Conservation (phyloP, 1,140 invertebrate species). For the Philotrypesis tridentata region DNA sequence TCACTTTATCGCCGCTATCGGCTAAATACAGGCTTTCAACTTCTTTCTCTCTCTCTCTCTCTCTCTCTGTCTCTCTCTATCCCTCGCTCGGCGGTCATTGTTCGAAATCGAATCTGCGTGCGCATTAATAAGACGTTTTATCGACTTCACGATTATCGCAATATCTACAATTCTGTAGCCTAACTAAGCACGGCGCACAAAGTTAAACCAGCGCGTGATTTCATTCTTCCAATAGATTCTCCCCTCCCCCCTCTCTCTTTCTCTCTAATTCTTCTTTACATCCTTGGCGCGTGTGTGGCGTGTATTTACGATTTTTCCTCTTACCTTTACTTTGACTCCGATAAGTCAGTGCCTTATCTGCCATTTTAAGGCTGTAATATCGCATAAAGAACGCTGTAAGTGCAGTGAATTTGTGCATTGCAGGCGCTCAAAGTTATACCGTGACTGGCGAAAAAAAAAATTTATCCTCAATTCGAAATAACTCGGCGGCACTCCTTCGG, state of each 20-base stretch:
- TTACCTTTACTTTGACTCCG: not conserved
- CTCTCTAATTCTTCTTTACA: not conserved
- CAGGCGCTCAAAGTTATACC: too few species aligned
- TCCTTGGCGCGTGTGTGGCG: not conserved
- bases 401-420: too few species aligned
- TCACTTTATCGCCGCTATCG: slow-evolving; percentile 12
- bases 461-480: not conserved
- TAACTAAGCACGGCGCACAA: not conserved
- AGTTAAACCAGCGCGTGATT: slow-evolving; percentile 26
- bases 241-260: too few species aligned
- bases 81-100: not conserved
- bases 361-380: not conserved
- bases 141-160: slow-evolving; percentile 12
- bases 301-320: not conserved
- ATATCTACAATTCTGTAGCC: too few species aligned
- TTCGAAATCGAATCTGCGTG: slow-evolving; percentile 14
- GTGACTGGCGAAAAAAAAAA: not conserved
- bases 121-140: slow-evolving; percentile 41
- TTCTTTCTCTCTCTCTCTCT: too few species aligned
- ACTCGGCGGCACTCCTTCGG: not conserved
- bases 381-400: not conserved
- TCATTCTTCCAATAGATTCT: slow-evolving; percentile 30
- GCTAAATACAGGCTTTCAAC: not conserved
- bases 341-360: not conserved
- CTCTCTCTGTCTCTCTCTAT: too few species aligned